Base-by-base conservation (phyloP, 2,888 invertebrate species). In the Biston stratarius region DNA sequence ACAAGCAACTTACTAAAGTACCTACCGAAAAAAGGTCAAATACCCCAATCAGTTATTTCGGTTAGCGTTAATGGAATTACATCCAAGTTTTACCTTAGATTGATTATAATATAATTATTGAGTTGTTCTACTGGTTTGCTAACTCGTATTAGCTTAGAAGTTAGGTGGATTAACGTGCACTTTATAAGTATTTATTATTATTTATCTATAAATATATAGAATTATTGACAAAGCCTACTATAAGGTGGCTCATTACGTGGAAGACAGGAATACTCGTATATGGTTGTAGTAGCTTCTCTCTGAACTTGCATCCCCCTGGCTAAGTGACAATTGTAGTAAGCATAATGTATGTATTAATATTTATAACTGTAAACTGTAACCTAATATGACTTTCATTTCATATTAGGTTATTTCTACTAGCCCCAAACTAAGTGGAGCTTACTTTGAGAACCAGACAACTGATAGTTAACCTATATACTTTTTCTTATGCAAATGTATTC, bases 1-100 rank as follows among this genome's bases (percentile, higher is more conserved):
- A 75, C 74, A 75, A 69, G 67, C 70, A 73, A 79, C 76, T 79
- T 77, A 76, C 71, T 73, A 65, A 72, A 59, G 49, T 58, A 58
- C 47, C 57, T 12, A 12, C 33, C 53, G 55, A 61, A 65, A 73
- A 73, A 75, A 76, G 77, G 74, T 74, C 75, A 74, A 76, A 75
- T 70, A 72, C 67, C 64, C 74, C 73, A 78, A 80, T 81, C 76
- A 76, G 76, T 77, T 75, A 71, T 62, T 73, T 61, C 70, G 61
- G 72, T 69, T 74, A 68, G 67, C 72, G 66, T 70, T 75, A 75
- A 77, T 74, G 62, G 68, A 69, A 70, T 72, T 70, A 74, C 60
- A 47, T 47, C 56, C 61, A 64, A 72, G 44, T 69, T 67, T 72
- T 71, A 68, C 62, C 67, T 69, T 53, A 64, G 71, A 72, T 74